Evolutionary conservation across 2,797 vertebrate genomes (phyloP), one percentile per base, ranked within the genome.

Genomic region (Enteromius treurensis): DNA sequence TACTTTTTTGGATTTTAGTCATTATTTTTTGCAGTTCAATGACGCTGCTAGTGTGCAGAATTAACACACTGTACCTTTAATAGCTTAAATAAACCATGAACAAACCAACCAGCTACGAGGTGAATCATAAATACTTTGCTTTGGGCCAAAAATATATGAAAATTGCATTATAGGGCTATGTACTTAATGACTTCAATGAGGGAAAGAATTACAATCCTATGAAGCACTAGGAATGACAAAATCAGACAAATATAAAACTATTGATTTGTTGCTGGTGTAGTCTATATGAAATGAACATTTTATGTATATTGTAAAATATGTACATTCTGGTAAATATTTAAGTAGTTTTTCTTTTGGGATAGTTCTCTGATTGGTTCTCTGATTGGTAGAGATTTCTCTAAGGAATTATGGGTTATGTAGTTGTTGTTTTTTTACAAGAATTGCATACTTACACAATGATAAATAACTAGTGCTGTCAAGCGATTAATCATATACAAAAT

Each of bases 321-420:
- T n/a, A 23, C 3, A 29, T 15, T 55, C 3, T 53, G 26, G 23
- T 14, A 26, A 26, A 26, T 26, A 26, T 60, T 26, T 60, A 60
- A 26, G 23, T 29, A 5, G 11, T n/a, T 14, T 60, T 69, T 23
- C 5, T 69, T 45, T 23, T 15, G 5, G 67, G 21, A 21, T 0
- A 8, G 19, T 3, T 40, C 5, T 23, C 37, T 23, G 26, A 32
- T 32, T 51, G 29, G 19, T 3, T 40, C 5, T 23, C 37, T 23
- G 26, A 32, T 32, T 51, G 29, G 71, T n/a, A 3, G 19, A 74
- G 49, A 34, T 53, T 53, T 53, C 10, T 55, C 13, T 37, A 5
- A 5, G 14, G 49, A 53, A 74, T 53, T 49, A 53, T 74, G 70
- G 70, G 70, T 74, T 14, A 73, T 73, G 71, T 53, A n/a, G 19